Base-by-base conservation (phyloP, 1,140 invertebrate species). In the Eupeodes corollae region DNA sequence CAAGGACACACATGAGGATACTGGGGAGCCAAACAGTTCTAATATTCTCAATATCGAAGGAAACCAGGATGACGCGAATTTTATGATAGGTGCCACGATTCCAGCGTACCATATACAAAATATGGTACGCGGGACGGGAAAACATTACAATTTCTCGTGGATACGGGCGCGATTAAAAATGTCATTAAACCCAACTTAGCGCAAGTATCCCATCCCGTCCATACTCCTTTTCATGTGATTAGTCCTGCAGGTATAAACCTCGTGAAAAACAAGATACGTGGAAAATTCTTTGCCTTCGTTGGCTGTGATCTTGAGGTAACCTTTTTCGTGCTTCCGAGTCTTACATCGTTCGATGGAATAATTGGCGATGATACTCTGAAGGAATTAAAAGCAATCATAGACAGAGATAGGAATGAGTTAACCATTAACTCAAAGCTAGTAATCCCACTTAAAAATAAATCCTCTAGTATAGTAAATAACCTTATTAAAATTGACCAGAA, bases 21-120 rank as follows among this genome's bases (percentile, higher is more conserved):
- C 34, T 11, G 19, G 46, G n/a, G 45, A 47, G 6, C n/a, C n/a
- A n/a, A n/a, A n/a, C n/a, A n/a, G n/a, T n/a, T n/a, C n/a, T n/a
- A n/a, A n/a, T n/a, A n/a, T n/a, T n/a, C n/a, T n/a, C n/a, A n/a
- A n/a, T n/a, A n/a, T n/a, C n/a, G n/a, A n/a, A n/a, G n/a, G n/a
- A n/a, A n/a, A n/a, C n/a, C n/a, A n/a, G n/a, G n/a, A n/a, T n/a
- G n/a, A n/a, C n/a, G n/a, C n/a, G n/a, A 5, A 53, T 56, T 53
- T 54, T 54, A 51, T 54, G 51, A 49, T 42, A 34, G 52, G 47
- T 47, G 42, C 2, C 14, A 40, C 37, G 53, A 54, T 47, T n/a
- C n/a, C n/a, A n/a, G n/a, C n/a, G n/a, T n/a, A n/a, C n/a, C n/a
- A n/a, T n/a, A n/a, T n/a, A n/a, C n/a, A n/a, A n/a, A 49, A 39